Conservation (phyloP, 2,888 invertebrate species). For the Leptogaster cylindrica region DNA sequence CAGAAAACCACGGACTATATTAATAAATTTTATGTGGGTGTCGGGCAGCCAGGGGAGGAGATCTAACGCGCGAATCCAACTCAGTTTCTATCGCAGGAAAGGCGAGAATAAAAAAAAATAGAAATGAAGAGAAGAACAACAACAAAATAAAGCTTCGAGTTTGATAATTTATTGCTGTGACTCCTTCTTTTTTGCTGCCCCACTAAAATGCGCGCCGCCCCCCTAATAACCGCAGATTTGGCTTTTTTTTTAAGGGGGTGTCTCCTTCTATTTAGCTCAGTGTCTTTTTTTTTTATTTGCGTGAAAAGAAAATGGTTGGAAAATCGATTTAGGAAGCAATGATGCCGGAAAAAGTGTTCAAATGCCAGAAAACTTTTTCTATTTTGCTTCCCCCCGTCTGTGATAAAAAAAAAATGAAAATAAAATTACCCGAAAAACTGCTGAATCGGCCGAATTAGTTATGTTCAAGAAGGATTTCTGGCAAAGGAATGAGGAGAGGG, state of each 20-base stretch:
- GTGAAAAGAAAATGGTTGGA: slow-evolving; percentile 44
- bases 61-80: not conserved
- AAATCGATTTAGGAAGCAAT: slow-evolving; percentile 42
- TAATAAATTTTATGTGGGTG: slow-evolving; percentile 40
- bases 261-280: no score
- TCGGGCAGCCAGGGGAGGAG: not conserved
- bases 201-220: slow-evolving; percentile 33
- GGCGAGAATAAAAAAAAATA: slow-evolving; percentile 27
- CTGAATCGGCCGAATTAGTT: slow-evolving; percentile 44
- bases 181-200: slow-evolving; percentile 1
- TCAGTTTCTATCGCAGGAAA: not conserved
- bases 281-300: no score
- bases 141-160: slow-evolving; percentile 31
- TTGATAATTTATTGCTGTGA: slow-evolving; percentile 44
- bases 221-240: slow-evolving; percentile 41
- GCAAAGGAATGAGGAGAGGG: not conserved
- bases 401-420: no score
- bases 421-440: slow-evolving; percentile 40
- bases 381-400: slow-evolving; percentile 36
- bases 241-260: slow-evolving; percentile 17
- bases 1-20: slow-evolving; percentile 37
- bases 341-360: slow-evolving; percentile 36
- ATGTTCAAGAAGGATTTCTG: no score
- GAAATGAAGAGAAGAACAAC: no score
- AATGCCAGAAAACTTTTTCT: slow-evolving; percentile 44